These are phyloP conservation scores for Dendroctonus valens DNA, from an alignment of 1,140 invertebrate species.

Conservation along the genomic window DNA sequence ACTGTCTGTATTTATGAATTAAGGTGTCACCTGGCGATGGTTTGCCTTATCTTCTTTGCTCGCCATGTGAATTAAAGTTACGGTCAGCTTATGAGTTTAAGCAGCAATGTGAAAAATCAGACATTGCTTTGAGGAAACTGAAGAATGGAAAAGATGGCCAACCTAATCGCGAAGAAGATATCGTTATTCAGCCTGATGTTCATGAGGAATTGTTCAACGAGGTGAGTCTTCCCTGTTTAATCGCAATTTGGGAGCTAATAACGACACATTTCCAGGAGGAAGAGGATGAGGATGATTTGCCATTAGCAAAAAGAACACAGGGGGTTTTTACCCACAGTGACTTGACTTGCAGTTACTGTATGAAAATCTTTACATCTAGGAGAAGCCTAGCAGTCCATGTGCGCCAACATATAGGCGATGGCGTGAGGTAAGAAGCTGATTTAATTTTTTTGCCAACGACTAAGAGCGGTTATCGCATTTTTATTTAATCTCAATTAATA, in stretches of 20 bases:
- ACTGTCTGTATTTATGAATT: neutral
- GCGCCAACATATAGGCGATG: slow-evolving; percentile 47
- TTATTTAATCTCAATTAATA: neutral
- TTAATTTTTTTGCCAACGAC: too few species aligned
- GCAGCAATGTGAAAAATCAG: slow-evolving; percentile 51
- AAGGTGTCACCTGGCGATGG: slow-evolving; percentile 50
- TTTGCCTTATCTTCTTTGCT: slow-evolving; percentile 49
- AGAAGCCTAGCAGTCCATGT: slow-evolving; percentile 43
- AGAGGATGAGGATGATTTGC: slow-evolving; percentile 40
- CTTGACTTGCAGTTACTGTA: slow-evolving; percentile 43
- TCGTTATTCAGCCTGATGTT: slow-evolving; percentile 46
- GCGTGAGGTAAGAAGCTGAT: slow-evolving; percentile 28
- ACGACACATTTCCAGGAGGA: neutral
- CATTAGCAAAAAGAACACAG: slow-evolving; percentile 37
- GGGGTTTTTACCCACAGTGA: neutral
- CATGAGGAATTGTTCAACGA: slow-evolving; percentile 35
- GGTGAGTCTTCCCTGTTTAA: slow-evolving; percentile 1
- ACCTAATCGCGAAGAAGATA: slow-evolving; percentile 35
- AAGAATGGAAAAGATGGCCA: slow-evolving; percentile 33
- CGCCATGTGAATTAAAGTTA: slow-evolving; percentile 48
- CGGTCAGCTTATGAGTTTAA: slow-evolving; percentile 51
- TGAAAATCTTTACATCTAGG: slow-evolving; percentile 41
- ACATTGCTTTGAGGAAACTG: slow-evolving; percentile 55
- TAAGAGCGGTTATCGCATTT: too few species aligned
- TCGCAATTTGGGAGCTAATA: too few species aligned